Base-by-base conservation (phyloP, 2,113 vertebrate species). In the Hydrolagus affinis region DNA sequence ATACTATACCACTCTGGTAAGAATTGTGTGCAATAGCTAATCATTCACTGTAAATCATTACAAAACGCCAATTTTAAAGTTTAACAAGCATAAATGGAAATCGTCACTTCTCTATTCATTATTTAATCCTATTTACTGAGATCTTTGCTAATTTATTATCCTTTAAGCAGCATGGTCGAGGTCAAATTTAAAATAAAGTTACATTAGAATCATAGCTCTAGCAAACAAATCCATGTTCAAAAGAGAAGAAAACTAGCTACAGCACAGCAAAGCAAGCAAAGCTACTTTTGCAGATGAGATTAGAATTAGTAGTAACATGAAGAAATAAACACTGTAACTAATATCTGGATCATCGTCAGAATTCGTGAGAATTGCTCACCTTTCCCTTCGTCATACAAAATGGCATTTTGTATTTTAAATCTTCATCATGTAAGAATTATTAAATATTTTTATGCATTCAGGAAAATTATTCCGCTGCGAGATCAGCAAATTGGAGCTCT, bases 261-360 rank as follows among this genome's bases (percentile, higher is more conserved):
- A 83, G 60, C 17, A 66, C 25, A 83, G 60, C 17, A 66, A 83
- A 83, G 78, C 62, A 83, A 83, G 78, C 25, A 21, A 21, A 66
- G 28, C 78, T 66, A 32, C 17, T 66, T 83, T 62, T 32, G 59
- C 11, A 64, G n/a, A 1, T 80, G 78, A 9, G 32, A 66, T 80
- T 66, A 11, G 78, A 68, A 66, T 80, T 66, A 11, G 78, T 30
- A 30, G 15, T 28, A 64, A 78, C 10, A 83, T 83, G 78, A 83
- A 32, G 66, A 83, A 66, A 83, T 66, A 66, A 64, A 66, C n/a
- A n/a, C 32, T 21, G 66, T 66, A 83, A 66, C 25, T 66, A 83
- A 66, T 15, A 83, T 30, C 66, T 62, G 66, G 25, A 83, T 66
- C 21, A 83, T 66, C 66, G 60, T 11, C 78, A 66, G 59, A 83